Conservation (phyloP, 2,888 invertebrate genomes). For the Drosophila testacea region DNA sequence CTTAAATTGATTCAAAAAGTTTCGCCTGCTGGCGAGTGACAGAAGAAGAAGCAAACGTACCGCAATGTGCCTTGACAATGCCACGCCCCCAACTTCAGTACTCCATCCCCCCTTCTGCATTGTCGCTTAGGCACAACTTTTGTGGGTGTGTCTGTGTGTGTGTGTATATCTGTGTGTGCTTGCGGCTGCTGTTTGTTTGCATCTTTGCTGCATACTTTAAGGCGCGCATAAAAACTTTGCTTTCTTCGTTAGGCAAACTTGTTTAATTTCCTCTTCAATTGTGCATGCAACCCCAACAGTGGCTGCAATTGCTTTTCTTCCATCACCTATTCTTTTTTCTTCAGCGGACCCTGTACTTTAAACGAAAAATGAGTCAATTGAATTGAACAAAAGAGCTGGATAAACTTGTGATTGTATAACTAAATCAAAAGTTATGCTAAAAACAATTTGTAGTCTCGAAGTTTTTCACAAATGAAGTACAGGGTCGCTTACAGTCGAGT, state of each 20-base stretch:
- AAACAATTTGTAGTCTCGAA: no score
- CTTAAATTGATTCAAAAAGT: constrained; percentile 80
- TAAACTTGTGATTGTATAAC: no score
- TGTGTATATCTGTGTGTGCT: constrained; percentile 13
- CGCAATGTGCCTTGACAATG: constrained; percentile 47
- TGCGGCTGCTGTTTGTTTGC: constrained; percentile 49
- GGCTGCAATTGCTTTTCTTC: background rate
- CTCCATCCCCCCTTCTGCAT: constrained; percentile 28
- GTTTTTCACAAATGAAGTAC: no score
- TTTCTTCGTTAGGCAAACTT: constrained; percentile 74
- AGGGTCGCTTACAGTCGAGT: no score
- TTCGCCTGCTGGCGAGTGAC: constrained; percentile 41
- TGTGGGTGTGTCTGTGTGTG: constrained; percentile 7
- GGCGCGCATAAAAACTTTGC: constrained; percentile 69
- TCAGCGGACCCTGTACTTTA: no score
- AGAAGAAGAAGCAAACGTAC: background rate
- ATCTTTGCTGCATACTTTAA: constrained; percentile 71
- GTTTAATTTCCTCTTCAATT: constrained; percentile 80
- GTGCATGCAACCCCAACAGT: constrained; percentile 42
- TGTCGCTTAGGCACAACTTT: constrained; percentile 61
- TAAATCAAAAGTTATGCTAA: no score
- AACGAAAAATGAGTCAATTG: no score
- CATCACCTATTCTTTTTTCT: background rate
- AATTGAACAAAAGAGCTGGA: no score
- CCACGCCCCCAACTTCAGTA: constrained; percentile 16